A percentile compares a stretch with the other conserved stretches of the same genome.
Evolutionary conservation across 2,797 vertebrate species (phyloP).

Genomic region (Labroides dimidiatus): DNA sequence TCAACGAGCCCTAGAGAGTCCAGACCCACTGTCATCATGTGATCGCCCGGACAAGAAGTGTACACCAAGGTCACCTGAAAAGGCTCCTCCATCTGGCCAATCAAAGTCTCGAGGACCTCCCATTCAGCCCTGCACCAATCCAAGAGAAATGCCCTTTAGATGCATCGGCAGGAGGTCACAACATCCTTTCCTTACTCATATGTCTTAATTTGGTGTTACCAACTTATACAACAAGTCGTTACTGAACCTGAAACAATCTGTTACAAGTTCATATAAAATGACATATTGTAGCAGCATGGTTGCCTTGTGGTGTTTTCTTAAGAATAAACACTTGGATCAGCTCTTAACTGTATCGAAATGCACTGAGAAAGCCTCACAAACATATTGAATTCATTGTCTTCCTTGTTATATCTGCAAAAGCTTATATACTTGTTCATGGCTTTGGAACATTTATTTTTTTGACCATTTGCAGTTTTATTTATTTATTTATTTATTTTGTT

Average conservation of each 20-base stretch:
- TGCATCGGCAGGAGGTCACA: not conserved
- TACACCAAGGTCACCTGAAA: conserved; percentile 88
- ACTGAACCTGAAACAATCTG: not conserved
- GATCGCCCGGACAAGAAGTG: conserved; percentile 76
- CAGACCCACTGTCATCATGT: conserved; percentile 78
- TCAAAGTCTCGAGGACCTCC: conserved; percentile 82
- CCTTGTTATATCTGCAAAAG: not conserved
- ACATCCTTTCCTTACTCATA: not conserved
- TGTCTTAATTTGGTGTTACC: not conserved
- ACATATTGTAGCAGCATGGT: not conserved
- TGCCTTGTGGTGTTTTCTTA: not conserved
- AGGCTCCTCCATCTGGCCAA: conserved; percentile 84
- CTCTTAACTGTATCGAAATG: not conserved
- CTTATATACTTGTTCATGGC: not conserved
- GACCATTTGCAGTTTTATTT: not conserved
- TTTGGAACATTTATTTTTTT: not conserved
- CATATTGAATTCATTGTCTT: not conserved
- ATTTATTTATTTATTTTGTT: too few species aligned
- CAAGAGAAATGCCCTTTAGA: conserved; percentile 15
- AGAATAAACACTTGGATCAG: not conserved
- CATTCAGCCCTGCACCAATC: conserved; percentile 77
- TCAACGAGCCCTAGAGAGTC: conserved; percentile 86
- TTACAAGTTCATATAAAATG: not conserved
- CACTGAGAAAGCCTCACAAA: not conserved
- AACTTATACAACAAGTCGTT: not conserved